Evolutionary conservation across 1,140 invertebrate genomes (phyloP).

Genomic region (Papilio machaon): DNA sequence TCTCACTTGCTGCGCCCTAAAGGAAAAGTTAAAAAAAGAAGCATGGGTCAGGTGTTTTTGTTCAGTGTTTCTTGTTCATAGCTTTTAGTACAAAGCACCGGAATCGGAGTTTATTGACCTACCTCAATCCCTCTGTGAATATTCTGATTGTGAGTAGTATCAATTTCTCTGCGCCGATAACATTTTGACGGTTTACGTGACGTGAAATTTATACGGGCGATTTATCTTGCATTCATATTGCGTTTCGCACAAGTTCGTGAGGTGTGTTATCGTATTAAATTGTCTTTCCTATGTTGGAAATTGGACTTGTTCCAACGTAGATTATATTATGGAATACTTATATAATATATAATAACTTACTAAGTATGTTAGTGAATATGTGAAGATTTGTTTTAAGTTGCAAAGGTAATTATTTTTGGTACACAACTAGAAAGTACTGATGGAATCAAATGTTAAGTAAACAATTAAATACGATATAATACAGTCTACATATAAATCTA

Average conservation of each 20-base stretch:
- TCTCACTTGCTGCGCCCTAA: too few species aligned
- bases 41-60: too few species aligned
- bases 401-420: too few species aligned
- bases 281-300: slow-evolving; percentile 57
- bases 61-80: too few species aligned
- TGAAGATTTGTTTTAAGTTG: too few species aligned
- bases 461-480: too few species aligned
- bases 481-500: too few species aligned
- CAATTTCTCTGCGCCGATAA: slow-evolving; percentile 74
- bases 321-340: slow-evolving; percentile 30
- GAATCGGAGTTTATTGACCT: slow-evolving; percentile 24
- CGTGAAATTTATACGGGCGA: slow-evolving; percentile 76
- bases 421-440: too few species aligned
- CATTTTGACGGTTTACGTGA: slow-evolving; percentile 78
- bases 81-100: background rate
- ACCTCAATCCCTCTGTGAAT: slow-evolving; percentile 49
- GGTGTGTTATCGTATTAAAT: slow-evolving; percentile 68
- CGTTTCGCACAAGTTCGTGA: slow-evolving; percentile 72
- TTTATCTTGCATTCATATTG: slow-evolving; percentile 79
- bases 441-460: too few species aligned
- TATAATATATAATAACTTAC: background rate
- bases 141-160: slow-evolving; percentile 69
- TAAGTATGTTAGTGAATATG: background rate
- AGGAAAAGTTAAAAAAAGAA: too few species aligned
- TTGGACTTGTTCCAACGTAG: slow-evolving; percentile 8